Evolutionary conservation across 2,888 invertebrate species (phyloP).

Genomic region (Calameuta idolon): DNA sequence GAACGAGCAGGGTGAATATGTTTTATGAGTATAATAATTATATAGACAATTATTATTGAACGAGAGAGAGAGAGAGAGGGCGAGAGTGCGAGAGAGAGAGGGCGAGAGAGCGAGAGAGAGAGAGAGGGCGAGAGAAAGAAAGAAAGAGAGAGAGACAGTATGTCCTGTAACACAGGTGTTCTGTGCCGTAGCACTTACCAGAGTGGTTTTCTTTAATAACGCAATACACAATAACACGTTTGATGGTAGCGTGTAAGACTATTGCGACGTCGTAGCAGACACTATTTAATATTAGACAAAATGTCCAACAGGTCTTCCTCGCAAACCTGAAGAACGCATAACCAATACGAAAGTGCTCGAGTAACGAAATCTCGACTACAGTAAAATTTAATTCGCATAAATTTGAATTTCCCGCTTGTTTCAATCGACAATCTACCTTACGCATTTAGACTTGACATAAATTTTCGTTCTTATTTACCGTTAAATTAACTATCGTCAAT

Average conservation of each 20-base stretch:
- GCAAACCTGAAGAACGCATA: not conserved
- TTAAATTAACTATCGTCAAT: not conserved
- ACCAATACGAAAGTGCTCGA: not conserved
- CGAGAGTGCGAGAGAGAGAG: no score
- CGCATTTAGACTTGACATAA: not conserved
- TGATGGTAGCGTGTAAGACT: constrained; percentile 6
- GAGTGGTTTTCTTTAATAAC: constrained; percentile 13
- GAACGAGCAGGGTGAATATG: constrained; percentile 21
- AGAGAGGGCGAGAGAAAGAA: not conserved
- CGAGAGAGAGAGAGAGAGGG: not conserved
- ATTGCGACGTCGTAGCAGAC: not conserved
- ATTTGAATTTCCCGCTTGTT: not conserved
- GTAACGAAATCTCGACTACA: not conserved
- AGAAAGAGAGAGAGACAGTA: not conserved
- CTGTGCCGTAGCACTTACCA: constrained; percentile 2
- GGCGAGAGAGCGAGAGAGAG: not conserved
- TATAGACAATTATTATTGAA: not conserved
- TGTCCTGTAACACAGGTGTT: not conserved
- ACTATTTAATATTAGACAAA: not conserved
- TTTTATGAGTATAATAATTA: not conserved
- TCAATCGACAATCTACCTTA: not conserved
- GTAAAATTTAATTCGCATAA: not conserved
- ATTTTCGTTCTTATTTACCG: no score
- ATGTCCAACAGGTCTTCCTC: not conserved
- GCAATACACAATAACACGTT: constrained; percentile 14